These are phyloP conservation scores for Lepeophtheirus nordmannii DNA, from an alignment of 2,888 invertebrate species.

Conservation along the genomic window DNA sequence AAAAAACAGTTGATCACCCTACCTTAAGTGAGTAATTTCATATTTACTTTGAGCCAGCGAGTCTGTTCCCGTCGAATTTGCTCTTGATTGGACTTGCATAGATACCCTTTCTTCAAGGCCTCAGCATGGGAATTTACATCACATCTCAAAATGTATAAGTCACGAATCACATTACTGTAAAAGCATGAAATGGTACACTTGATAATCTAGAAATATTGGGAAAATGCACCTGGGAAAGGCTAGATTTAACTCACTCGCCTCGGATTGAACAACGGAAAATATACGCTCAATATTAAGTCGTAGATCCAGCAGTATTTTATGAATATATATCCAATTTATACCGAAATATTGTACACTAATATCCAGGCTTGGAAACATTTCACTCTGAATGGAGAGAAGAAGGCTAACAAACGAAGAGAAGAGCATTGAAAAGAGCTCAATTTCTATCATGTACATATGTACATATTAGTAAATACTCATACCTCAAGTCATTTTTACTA, in stretches of 20 bases:
- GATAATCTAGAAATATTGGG: neutral
- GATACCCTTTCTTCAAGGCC: neutral
- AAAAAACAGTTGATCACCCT: too few relatives aligned
- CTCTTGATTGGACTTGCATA: neutral
- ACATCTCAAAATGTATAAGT: neutral
- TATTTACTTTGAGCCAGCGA: neutral
- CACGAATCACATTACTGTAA: neutral
- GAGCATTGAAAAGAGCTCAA: too few relatives aligned
- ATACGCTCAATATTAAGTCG: neutral
- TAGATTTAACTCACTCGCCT: neutral
- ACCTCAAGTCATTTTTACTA: neutral
- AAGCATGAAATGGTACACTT: too few relatives aligned
- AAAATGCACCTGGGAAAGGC: neutral
- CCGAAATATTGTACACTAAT: neutral
- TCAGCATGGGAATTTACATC: neutral
- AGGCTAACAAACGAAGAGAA: neutral
- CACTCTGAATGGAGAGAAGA: neutral
- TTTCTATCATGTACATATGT: too few relatives aligned
- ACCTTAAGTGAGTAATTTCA: too few relatives aligned
- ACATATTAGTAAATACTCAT: neutral
- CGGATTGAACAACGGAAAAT: neutral
- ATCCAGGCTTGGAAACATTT: neutral
- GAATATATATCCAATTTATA: conserved; percentile 3
- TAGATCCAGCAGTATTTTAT: neutral
- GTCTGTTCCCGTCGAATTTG: neutral